Evolutionary conservation across 1,140 invertebrate species (phyloP).

Genomic region (Lordiphosa clarofinis): DNA sequence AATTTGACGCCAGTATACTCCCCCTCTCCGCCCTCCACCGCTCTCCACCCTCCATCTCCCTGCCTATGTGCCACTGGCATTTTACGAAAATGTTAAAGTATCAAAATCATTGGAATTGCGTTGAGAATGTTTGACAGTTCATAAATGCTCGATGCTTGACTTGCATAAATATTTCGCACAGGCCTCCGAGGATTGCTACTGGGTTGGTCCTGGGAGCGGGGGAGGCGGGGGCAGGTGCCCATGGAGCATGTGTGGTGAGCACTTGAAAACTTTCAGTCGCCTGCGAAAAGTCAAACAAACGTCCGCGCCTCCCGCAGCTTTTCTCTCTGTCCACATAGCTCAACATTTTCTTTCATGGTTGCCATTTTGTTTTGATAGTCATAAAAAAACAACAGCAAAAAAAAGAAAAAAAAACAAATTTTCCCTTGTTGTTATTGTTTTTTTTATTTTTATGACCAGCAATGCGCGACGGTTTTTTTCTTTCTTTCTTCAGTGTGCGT

Average conservation of each 20-base stretch:
- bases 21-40: constrained; percentile 5
- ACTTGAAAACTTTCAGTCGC: constrained; percentile 66
- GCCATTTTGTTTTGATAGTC: constrained; percentile 73
- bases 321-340: constrained; percentile 15
- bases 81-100: constrained; percentile 79
- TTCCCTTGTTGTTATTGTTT: constrained; percentile 49
- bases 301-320: constrained; percentile 43
- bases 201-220: neutral
- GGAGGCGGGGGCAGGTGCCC: neutral
- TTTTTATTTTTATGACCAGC: constrained; percentile 35
- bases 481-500: constrained; percentile 48
- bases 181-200: constrained; percentile 33
- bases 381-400: constrained; percentile 8
- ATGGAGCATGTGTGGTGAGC: constrained; percentile 38
- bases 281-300: constrained; percentile 72
- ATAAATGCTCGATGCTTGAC: constrained; percentile 78
- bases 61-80: constrained; percentile 35
- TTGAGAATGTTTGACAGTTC: constrained; percentile 79
- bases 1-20: neutral
- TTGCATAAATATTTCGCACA: constrained; percentile 77
- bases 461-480: constrained; percentile 34
- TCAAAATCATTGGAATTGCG: constrained; percentile 79
- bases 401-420: constrained; percentile 38
- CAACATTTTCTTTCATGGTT: constrained; percentile 62
- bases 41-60: neutral